phyloP scores from a whole-genome alignment of 30 jellyfish, hydroid and myxozoan species.

The Phacellophora camtschatica region DNA sequence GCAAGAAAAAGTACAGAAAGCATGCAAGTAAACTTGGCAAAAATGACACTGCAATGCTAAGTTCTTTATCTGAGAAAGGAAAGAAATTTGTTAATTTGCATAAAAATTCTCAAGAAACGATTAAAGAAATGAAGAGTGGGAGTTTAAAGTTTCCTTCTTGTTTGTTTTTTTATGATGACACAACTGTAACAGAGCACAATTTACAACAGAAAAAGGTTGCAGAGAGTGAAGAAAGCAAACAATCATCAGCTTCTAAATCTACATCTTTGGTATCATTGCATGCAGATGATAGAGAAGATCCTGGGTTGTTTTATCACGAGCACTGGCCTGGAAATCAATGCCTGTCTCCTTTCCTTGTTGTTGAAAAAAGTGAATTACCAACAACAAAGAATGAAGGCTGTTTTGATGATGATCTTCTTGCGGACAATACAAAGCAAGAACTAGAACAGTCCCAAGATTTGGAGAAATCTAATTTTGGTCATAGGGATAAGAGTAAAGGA shows the following conservation, averaged over 20 bases:
- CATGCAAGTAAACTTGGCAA: neutral
- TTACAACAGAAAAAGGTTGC: neutral
- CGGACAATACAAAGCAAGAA: no score
- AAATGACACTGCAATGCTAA: neutral
- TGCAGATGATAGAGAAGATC: neutral
- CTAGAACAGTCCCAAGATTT: no score
- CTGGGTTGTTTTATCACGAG: neutral
- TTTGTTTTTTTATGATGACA: neutral
- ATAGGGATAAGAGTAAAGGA: no score
- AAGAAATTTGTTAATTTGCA: no score
- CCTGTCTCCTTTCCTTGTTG: neutral
- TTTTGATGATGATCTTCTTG: no score
- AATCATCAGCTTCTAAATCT: neutral
- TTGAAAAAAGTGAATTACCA: neutral
- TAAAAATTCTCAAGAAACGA: neutral
- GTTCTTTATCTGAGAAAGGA: neutral
- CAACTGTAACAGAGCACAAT: no score
- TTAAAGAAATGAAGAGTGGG: neutral
- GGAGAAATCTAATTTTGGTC: no score
- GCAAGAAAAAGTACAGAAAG: neutral
- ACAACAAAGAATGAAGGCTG: no score
- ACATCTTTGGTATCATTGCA: neutral
- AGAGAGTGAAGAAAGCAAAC: neutral
- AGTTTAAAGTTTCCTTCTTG: neutral
- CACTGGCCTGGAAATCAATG: neutral